Evolutionary conservation across 2,888 invertebrate genomes (phyloP).

Genomic region (Hyalella azteca): DNA sequence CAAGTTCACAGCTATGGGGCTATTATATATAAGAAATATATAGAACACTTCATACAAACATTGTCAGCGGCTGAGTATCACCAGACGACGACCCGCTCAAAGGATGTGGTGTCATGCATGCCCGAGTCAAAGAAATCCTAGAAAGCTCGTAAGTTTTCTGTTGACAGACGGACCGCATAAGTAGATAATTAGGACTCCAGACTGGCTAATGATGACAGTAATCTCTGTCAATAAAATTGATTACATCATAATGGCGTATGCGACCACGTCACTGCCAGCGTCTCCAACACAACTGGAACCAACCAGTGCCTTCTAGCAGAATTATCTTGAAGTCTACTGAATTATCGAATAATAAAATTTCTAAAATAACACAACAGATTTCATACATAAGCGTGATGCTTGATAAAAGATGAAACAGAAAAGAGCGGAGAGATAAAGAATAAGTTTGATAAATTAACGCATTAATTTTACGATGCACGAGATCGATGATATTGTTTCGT

Average conservation of each 20-base stretch:
- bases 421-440: too few species aligned
- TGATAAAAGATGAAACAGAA: too few species aligned
- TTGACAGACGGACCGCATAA: constrained; percentile 30
- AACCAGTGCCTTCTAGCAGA: background rate
- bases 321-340: background rate
- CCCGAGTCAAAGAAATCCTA: background rate
- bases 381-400: background rate
- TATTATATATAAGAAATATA: too few species aligned
- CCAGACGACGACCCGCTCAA: too few species aligned
- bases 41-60: too few species aligned
- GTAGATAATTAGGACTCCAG: constrained; percentile 30
- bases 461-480: too few species aligned
- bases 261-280: background rate
- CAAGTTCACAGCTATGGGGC: too few species aligned
- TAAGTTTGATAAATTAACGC: too few species aligned
- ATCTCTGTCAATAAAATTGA: constrained; percentile 25
- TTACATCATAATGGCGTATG: constrained; percentile 30
- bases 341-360: background rate
- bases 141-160: constrained; percentile 2
- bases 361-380: background rate
- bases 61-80: too few species aligned
- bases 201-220: constrained; percentile 28
- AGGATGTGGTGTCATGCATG: background rate
- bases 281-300: background rate
- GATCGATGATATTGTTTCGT: too few species aligned